Evolutionary conservation across 2,797 vertebrate genomes (phyloP), one percentile per base, ranked within the genome.

Genomic region (Peromyscus attwateri): DNA sequence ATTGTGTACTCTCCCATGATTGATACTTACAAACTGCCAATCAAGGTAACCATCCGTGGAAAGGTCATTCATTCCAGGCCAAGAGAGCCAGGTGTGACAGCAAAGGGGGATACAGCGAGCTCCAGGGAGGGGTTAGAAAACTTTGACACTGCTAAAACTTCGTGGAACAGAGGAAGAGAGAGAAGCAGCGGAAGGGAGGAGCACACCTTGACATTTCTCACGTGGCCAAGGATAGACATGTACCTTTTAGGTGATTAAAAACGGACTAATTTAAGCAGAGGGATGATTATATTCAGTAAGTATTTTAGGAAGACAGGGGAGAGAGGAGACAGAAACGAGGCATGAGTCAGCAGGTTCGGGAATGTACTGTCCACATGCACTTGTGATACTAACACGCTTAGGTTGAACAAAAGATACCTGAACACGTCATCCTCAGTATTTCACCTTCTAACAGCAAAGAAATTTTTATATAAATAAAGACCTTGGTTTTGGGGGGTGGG

Each of bases 381-480:
- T 93, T 90, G 92, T 31, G 9, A 80, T 25, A 29, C 52, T 64
- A n/a, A 66, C 6, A 85, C 21, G 52, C 55, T 46, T 76, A 68
- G 17, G 29, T 64, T 68, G 37, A 21, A 68, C 29, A 73, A 91
- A 95, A 64, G 13, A 70, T 60, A 70, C 31, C 21, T 85, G 23
- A 82, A 43, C 21, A 76, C 0, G 68, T 9, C 16, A 71, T 71
- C 23, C 75, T n/a, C 49, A 80, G 14, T 94, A 89, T 82, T 87
- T 68, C 13, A 68, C 10, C 80, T 14, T 87, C 16, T 82, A 60
- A 2, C 66, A 84, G 76, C 87, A 71, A 80, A 80, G 49, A 17
- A 55, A 57, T n/a, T 92, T 87, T 66, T 95, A 55, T 19, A 92
- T 29, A 94, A 95, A 87, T 29, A 82, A 73, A 91, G 55, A 40